Base-by-base conservation (phyloP, 2,797 vertebrate genomes). In the Bradypodion ventrale region DNA sequence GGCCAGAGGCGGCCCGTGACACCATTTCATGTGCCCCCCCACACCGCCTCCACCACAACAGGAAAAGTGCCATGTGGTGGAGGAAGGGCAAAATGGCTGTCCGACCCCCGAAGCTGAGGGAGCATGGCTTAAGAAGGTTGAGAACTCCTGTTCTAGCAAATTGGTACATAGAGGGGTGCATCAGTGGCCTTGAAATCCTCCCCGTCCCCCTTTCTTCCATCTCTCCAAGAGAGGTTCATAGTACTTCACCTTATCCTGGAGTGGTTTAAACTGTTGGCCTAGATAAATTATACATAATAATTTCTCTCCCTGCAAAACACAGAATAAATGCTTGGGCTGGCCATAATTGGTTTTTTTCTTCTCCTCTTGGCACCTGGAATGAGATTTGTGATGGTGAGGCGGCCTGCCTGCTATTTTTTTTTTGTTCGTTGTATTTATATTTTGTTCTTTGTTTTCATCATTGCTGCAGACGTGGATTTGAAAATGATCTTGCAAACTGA, bases 251-350 rank as follows among this genome's bases (percentile, higher is more conserved):
- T 63, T 69, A 9, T 83, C 69, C n/a, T 69, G 7, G 32, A 84
- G 56, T 37, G 42, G 63, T 37, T 86, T 80, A 87, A 85, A 83
- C 32, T 70, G 44, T 83, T 76, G 72, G 77, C 72, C 85, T 63
- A 83, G 66, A 80, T 80, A 83, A 87, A 87, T 80, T 80, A 80
- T 80, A 65, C 73, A 70, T 63, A 83, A 80, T 87, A 76, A 76
- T 76, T 83, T 76, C 82, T 87, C 44, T 80, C 72, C 82, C 72
- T 80, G 63, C 52, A 83, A 79, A 19, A 83, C 27, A 79, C 73
- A 76, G 70, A 42, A 74, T 52, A 80, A 87, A 52, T 66, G 32
- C 32, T 21, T 63, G 32, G 65, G 77, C 29, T 59, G 68, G 60
- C 56, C 70, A 52, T 76, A 75, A 80, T 80, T 80, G 42, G 87